Conservation (phyloP, 1,140 invertebrate genomes). For the Campoletis sonorensis region DNA sequence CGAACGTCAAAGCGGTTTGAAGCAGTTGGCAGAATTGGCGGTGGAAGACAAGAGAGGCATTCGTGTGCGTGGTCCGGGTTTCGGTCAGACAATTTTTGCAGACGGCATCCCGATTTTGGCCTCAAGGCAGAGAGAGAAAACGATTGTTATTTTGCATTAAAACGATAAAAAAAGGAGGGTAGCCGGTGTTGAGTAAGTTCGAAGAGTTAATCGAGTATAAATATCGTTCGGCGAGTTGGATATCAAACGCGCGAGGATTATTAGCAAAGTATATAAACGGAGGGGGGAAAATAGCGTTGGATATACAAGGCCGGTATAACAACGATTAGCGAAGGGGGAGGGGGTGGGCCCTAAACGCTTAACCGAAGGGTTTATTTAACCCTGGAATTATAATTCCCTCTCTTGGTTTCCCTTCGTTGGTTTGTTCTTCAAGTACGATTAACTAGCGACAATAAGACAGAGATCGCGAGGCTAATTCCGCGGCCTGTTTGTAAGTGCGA, state of each 20-base stretch:
- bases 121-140: not conserved
- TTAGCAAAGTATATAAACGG: not conserved
- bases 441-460: not conserved
- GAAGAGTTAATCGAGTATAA: too few relatives aligned
- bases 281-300: constrained; percentile 13
- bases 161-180: too few relatives aligned
- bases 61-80: not conserved
- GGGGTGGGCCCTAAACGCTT: not conserved
- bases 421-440: too few relatives aligned
- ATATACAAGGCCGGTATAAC: constrained; percentile 12
- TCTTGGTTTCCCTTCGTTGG: too few relatives aligned
- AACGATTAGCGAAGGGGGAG: not conserved
- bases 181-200: too few relatives aligned
- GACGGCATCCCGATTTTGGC: not conserved
- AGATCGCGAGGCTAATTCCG: not conserved
- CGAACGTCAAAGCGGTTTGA: not conserved
- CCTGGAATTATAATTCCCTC: too few relatives aligned
- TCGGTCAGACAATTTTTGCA: not conserved
- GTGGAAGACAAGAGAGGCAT: not conserved
- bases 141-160: not conserved
- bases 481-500: not conserved
- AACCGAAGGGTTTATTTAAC: not conserved
- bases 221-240: too few relatives aligned
- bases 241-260: not conserved
- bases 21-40: constrained; percentile 9